phyloP scores from a whole-genome alignment of 2,797 vertebrate genomes.

The Hydrocynus forskahlii region DNA sequence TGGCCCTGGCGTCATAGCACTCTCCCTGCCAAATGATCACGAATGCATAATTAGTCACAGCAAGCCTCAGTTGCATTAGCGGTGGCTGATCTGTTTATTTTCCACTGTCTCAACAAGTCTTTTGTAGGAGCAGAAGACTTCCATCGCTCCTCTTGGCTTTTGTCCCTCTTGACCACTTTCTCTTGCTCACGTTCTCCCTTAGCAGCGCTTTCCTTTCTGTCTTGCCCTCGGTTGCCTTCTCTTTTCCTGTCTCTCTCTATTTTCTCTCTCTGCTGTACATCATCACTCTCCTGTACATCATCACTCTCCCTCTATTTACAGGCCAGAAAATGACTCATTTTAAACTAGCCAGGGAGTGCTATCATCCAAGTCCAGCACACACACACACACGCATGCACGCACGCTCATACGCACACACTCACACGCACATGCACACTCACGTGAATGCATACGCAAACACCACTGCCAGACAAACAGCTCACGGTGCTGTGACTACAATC shows the following conservation, averaged over 20 bases:
- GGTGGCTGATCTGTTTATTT: slow-evolving; percentile 18
- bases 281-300: slow-evolving; percentile 39
- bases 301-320: slow-evolving; percentile 37
- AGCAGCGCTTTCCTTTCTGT: background rate
- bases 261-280: slow-evolving; percentile 29
- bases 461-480: slow-evolving; percentile 8
- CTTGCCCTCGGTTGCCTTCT: background rate
- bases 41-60: slow-evolving; percentile 38
- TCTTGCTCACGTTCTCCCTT: background rate
- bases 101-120: slow-evolving; percentile 6
- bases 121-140: background rate
- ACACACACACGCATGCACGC: background rate
- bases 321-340: slow-evolving; percentile 47
- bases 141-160: background rate
- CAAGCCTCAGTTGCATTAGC: slow-evolving; percentile 28
- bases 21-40: background rate
- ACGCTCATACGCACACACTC: too few relatives aligned
- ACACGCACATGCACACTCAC: too few relatives aligned
- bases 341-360: slow-evolving; percentile 21
- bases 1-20: slow-evolving; percentile 1
- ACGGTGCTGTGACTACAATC: slow-evolving; percentile 27
- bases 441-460: background rate
- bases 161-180: background rate
- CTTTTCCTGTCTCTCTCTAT: background rate
- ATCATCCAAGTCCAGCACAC: background rate